Evolutionary conservation across 2,888 invertebrate genomes (phyloP).

Genomic region (Scaptodrosophila latifasciaeformis): DNA sequence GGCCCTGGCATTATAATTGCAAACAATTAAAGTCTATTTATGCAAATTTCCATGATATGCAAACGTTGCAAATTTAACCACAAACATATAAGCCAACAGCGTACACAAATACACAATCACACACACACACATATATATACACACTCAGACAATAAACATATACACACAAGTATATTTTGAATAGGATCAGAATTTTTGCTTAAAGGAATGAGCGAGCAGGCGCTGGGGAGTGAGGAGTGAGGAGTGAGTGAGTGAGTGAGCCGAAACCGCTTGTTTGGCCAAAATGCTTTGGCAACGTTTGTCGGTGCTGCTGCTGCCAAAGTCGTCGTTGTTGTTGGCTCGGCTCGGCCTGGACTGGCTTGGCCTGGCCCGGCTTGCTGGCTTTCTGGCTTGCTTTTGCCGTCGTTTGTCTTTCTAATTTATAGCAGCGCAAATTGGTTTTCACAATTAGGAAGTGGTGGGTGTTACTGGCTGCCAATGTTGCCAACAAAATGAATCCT

Average conservation of each 20-base stretch:
- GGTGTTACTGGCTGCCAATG: constrained; percentile 41
- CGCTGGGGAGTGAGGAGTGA: no score
- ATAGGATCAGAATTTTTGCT: no score
- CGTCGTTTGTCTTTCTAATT: constrained; percentile 65
- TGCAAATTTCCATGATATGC: constrained; percentile 70
- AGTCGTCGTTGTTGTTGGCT: constrained; percentile 15
- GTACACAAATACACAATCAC: no score
- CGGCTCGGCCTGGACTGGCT: no score
- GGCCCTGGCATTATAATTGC: constrained; percentile 64
- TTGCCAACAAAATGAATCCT: no score
- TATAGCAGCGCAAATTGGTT: constrained; percentile 67
- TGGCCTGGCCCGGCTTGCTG: neutral
- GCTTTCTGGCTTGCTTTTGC: constrained; percentile 7
- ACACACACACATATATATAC: neutral
- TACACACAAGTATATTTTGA: neutral
- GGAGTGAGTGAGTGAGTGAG: no score
- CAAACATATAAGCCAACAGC: no score
- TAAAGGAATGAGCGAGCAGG: no score
- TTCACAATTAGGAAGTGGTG: constrained; percentile 68
- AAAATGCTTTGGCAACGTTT: constrained; percentile 6
- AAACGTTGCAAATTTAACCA: constrained; percentile 22
- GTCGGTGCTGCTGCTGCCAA: constrained; percentile 17
- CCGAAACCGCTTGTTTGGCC: constrained; percentile 1
- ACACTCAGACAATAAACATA: neutral
- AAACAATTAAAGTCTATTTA: constrained; percentile 72